Evolutionary conservation across 2,797 vertebrate genomes (phyloP), one percentile per base, ranked within the genome.

Genomic region (Ciconia nigra): DNA sequence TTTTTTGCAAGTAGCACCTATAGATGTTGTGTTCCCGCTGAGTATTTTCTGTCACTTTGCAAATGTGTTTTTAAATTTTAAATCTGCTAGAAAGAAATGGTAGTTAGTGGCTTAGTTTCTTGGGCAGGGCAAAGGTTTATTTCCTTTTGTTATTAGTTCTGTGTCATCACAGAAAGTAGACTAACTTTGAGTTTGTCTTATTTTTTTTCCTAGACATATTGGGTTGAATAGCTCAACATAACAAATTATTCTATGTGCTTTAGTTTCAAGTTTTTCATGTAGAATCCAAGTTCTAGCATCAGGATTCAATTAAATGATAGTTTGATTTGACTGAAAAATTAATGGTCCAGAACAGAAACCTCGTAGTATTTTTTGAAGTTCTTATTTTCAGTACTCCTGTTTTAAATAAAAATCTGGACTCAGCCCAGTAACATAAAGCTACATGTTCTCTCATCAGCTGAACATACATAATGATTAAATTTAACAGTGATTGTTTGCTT

Each of bases 261-360:
- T 94, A 97, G 96, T 98, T 98, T 98, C 97, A 97, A 97, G 93
- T 91, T 97, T 98, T 98, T 98, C 97, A 97, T 96, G 95, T 96
- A 97, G 97, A 98, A 98, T 98, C 97, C 96, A 98, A 98, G 96
- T 98, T 97, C 96, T 95, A 97, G 97, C 98, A 98, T 98, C 88
- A 98, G 98, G 98, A 98, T 98, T 98, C 98, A 98, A 98, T 99
- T 98, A 99, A 98, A 98, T 97, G 93, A 98, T 98, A 98, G 98
- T 98, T 98, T 98, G 97, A 98, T 98, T 98, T 98, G 98, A 98
- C 98, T 98, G 85, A 98, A 98, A 98, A 98, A 98, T 98, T 98
- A 98, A 98, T 98, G 98, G 97, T 96, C 96, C 96, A 97, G 98
- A 98, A 98, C 96, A 98, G 96, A 98, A 98, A 98, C 97, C 96